Percentiles rank a stretch among this genome's conserved stretches.
These are phyloP conservation scores for Trypoxylon attenuatum DNA, from an alignment of 2,888 invertebrate species.

Conservation along the genomic window DNA sequence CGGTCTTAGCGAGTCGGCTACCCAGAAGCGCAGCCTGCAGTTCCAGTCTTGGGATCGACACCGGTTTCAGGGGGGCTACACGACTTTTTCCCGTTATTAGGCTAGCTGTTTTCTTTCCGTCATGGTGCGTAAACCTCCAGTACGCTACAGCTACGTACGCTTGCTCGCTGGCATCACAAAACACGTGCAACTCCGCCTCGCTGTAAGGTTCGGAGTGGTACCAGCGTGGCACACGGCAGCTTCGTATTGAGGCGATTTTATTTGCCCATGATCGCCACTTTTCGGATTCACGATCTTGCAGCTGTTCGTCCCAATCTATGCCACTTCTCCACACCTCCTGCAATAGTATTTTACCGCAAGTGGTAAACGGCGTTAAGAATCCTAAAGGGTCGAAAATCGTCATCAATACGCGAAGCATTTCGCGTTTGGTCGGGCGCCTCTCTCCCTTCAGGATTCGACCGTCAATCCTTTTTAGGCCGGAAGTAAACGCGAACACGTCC, in stretches of 20 bases:
- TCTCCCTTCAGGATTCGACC: constrained; percentile 24
- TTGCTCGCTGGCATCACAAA: background rate
- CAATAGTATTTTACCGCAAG: constrained; percentile 43
- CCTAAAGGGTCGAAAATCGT: constrained; percentile 59
- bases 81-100: background rate
- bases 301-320: constrained; percentile 31
- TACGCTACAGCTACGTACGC: background rate
- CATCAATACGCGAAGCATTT: constrained; percentile 43
- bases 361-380: constrained; percentile 41
- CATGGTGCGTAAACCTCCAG: background rate
- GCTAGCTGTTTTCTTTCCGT: background rate
- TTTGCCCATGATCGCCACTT: constrained; percentile 20
- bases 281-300: constrained; percentile 12
- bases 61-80: background rate
- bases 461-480: constrained; percentile 30
- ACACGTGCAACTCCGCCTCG: background rate
- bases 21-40: constrained; percentile 1
- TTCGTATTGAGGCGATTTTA: background rate
- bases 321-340: constrained; percentile 44
- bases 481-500: constrained; percentile 43
- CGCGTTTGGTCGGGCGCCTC: constrained; percentile 43
- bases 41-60: background rate
- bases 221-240: background rate
- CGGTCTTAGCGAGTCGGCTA: background rate
- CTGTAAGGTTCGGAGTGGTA: background rate